Conservation (phyloP, 2,113 vertebrate species). For the Dipodomys stephensi region DNA sequence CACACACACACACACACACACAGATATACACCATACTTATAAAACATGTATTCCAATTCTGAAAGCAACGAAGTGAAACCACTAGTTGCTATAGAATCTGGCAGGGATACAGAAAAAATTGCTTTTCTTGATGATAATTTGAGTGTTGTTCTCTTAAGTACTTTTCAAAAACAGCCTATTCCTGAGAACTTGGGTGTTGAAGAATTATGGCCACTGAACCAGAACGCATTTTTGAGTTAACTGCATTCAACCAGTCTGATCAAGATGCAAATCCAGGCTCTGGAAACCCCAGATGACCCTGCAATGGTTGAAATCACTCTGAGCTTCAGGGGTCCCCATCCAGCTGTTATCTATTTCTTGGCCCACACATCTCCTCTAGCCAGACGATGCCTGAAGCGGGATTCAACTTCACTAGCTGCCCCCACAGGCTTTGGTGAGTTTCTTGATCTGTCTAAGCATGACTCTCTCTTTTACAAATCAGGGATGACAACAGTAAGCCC, state of each 20-base stretch:
- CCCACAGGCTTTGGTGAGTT: neutral
- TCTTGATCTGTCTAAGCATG: neutral
- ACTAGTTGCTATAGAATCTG: neutral
- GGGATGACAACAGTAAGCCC: neutral
- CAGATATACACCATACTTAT: neutral
- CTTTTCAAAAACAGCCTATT: neutral
- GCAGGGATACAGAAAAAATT: neutral
- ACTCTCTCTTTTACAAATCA: neutral
- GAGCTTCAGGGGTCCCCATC: neutral
- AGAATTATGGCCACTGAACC: neutral
- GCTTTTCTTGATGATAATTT: constrained; percentile 28
- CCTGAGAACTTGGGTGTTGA: neutral
- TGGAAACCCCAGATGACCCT: neutral
- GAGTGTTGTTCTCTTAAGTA: neutral
- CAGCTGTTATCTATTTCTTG: neutral
- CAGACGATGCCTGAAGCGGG: neutral
- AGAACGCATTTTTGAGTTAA: neutral
- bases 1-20: neutral
- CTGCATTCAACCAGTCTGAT: neutral
- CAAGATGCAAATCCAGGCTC: neutral
- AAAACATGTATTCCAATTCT: neutral
- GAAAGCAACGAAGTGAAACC: neutral
- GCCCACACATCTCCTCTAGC: neutral
- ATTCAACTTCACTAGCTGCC: neutral
- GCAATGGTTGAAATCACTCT: neutral